Evolutionary conservation across 1,140 invertebrate genomes (phyloP).

Genomic region (Venturia canescens): DNA sequence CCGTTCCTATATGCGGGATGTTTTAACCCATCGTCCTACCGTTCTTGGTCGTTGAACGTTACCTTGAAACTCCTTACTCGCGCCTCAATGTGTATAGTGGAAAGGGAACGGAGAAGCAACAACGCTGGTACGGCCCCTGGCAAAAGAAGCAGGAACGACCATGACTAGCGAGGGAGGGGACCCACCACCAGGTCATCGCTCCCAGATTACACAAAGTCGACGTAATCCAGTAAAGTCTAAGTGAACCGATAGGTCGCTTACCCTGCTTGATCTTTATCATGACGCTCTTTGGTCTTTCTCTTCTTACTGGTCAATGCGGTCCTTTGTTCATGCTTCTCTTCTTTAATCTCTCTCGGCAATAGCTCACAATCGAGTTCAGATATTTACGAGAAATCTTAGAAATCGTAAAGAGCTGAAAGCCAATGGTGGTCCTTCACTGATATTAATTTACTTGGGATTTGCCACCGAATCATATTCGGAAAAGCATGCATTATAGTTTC

Average conservation of each 20-base stretch:
- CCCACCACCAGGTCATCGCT: conserved; percentile 57
- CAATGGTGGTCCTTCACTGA: too few relatives aligned
- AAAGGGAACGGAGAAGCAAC: conserved; percentile 30
- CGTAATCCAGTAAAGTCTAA: conserved; percentile 55
- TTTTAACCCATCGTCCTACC: conserved; percentile 17
- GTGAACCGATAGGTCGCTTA: conserved; percentile 42
- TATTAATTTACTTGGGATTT: too few relatives aligned
- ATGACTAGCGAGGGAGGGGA: conserved; percentile 37
- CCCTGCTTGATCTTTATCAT: conserved; percentile 35
- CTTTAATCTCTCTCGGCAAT: neutral
- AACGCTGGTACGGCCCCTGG: conserved; percentile 35
- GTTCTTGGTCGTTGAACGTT: conserved; percentile 46
- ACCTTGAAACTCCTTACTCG: conserved; percentile 46
- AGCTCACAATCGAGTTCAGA: neutral
- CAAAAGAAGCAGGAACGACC: conserved; percentile 29
- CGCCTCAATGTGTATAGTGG: conserved; percentile 2
- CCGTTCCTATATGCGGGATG: neutral
- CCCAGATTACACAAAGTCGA: conserved; percentile 58
- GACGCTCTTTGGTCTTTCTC: neutral
- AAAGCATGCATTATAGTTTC: too few relatives aligned
- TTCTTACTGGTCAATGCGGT: conserved; percentile 32
- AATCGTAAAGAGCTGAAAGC: too few relatives aligned
- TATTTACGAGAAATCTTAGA: too few relatives aligned
- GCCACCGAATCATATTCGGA: too few relatives aligned
- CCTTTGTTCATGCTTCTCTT: conserved; percentile 32